A percentile compares a stretch with the other conserved stretches of the same genome.
Evolutionary conservation across 2,888 invertebrate species (phyloP).

Genomic region (Pyrocoelia pectoralis): DNA sequence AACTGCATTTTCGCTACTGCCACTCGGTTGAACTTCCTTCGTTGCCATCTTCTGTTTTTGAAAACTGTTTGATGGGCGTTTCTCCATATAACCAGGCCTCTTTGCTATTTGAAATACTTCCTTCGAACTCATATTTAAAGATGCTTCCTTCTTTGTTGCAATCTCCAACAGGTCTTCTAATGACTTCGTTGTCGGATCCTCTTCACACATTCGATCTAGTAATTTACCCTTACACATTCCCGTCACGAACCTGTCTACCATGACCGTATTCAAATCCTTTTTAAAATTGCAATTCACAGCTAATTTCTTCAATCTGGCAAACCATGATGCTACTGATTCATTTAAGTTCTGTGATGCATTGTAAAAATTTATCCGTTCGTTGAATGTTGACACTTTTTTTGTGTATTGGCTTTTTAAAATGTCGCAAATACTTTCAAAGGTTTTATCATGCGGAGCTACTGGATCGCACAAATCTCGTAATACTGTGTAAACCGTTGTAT

Average conservation of each 20-base stretch:
- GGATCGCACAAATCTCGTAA: neutral
- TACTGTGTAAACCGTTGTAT: neutral
- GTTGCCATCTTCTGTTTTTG: neutral
- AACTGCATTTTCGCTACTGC: neutral
- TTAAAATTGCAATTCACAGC: neutral
- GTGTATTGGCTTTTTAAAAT: neutral
- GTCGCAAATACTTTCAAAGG: neutral
- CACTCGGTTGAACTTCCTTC: neutral
- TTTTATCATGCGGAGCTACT: neutral
- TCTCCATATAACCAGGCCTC: neutral
- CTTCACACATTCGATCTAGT: neutral
- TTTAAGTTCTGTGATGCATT: constrained; percentile 4
- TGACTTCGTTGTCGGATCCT: constrained; percentile 1
- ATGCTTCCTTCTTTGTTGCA: constrained; percentile 2
- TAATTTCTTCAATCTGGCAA: constrained; percentile 1
- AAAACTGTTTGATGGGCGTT: neutral
- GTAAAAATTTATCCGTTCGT: neutral
- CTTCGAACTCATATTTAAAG: constrained; percentile 4
- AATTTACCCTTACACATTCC: constrained; percentile 1
- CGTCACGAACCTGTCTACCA: neutral
- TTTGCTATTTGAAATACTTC: constrained; percentile 3
- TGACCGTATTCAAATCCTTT: neutral
- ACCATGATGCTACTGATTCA: neutral
- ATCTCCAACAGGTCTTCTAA: neutral
- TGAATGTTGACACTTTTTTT: neutral